Base-by-base conservation (phyloP, 1,140 invertebrate genomes). In the Euura saliciscinereae region DNA sequence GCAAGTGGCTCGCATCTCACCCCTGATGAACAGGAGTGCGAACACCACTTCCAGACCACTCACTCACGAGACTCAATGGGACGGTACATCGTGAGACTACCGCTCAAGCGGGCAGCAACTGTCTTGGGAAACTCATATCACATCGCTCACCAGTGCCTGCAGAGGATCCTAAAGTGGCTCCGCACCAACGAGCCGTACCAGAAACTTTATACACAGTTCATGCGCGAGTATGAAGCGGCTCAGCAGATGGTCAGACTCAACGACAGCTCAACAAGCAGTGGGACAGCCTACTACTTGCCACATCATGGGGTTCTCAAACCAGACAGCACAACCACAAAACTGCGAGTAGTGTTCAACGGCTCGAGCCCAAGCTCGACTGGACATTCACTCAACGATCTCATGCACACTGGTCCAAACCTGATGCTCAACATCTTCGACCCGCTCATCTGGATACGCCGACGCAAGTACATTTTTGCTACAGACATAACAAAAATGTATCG, bases 161-260 rank as follows among this genome's bases (percentile, higher is more conserved):
- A 13, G 11, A 69, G n/a, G 6, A n/a, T 44, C n/a, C 11, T 44
- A 1, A 43, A 45, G 2, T 1, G 43, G 4, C 43, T 69, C 44
- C 2, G 4, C 6, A 42, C 2, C 2, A 11, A 70, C 43, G 45
- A 45, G 64, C 43, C 11, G 11, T 70, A 59, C 51, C 13, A 13
- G 11, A 45, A 3, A 69, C 42, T 43, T 2, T 85, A 85, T 68
- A 8, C 69, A 1, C 46, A 76, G 6, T 82, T 84, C 66, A 80
- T 84, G 77, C 68, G 74, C n/a, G 82, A 82, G 51, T 81, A 84
- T 70, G 6, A 72, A 45, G 59, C 71, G 0, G 42, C 78, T 28
- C 73, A 78, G 8, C 78, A 81, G 66, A 82, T 84, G 78, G 44
- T 13, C 3, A 10, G 42, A 1, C 43, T 65, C 28, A 1, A 45